phyloP scores from a whole-genome alignment of 2,113 vertebrate genomes.

The Mormyrus lacerda region DNA sequence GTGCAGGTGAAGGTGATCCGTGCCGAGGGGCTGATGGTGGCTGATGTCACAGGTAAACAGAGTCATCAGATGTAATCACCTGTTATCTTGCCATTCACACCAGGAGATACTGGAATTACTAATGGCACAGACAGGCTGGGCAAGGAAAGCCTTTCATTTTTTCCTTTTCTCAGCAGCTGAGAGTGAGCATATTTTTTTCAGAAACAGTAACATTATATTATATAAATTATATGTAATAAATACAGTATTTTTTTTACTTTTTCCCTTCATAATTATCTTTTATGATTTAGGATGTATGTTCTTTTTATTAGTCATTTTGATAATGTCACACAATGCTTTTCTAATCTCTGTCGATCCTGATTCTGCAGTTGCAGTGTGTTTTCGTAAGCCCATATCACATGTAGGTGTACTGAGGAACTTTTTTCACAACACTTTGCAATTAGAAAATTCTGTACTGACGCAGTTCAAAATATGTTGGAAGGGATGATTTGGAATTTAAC shows the following conservation, averaged over 20 bases:
- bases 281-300: conserved; percentile 27
- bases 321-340: not conserved
- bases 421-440: conserved; percentile 58
- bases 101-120: not conserved
- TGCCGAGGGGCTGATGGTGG: conserved; percentile 94
- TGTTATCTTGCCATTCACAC: not conserved
- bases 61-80: not conserved
- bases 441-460: conserved; percentile 63
- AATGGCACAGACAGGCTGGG: not conserved
- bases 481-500: conserved; percentile 67
- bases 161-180: conserved; percentile 37
- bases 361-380: not conserved
- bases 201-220: conserved; percentile 21
- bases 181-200: conserved; percentile 32
- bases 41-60: conserved; percentile 86
- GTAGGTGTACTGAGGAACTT: conserved; percentile 32
- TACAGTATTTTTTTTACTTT: conserved; percentile 41
- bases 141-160: not conserved
- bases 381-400: not conserved
- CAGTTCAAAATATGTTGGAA: conserved; percentile 56
- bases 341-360: not conserved
- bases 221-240: not conserved
- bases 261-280: conserved; percentile 18
- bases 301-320: conserved; percentile 20
- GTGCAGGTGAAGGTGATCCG: conserved; percentile 96